Evolutionary conservation across 2,888 invertebrate species (phyloP).

Genomic region (Chrysolina oricalcia): DNA sequence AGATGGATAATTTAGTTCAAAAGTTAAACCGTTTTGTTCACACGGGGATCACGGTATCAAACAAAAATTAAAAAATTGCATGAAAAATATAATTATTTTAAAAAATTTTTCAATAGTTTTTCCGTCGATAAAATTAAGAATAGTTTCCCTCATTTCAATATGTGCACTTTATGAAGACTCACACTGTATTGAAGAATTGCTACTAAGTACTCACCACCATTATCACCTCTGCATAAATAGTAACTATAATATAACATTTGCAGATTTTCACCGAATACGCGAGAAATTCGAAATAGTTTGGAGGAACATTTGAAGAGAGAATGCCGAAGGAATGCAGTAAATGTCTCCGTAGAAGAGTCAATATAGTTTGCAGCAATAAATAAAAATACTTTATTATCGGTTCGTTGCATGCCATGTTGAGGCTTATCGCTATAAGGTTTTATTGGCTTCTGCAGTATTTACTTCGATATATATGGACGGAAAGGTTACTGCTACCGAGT

Average conservation of each 20-base stretch:
- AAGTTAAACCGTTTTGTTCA: too few relatives aligned
- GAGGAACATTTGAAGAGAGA: neutral
- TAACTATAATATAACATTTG: too few relatives aligned
- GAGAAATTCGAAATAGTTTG: neutral
- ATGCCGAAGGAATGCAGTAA: slow-evolving; percentile 7
- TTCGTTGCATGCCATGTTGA: slow-evolving; percentile 13
- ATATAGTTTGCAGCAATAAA: neutral
- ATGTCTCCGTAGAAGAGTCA: slow-evolving; percentile 21
- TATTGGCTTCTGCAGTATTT: slow-evolving; percentile 1
- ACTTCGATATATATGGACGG: neutral
- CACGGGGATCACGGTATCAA: too few relatives aligned
- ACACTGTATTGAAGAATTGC: too few relatives aligned
- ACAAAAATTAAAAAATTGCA: too few relatives aligned
- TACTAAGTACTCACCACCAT: too few relatives aligned
- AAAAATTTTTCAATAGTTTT: too few relatives aligned
- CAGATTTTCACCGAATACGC: neutral
- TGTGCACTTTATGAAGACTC: too few relatives aligned
- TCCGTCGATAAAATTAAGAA: too few relatives aligned
- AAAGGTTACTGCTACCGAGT: neutral
- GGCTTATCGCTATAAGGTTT: slow-evolving; percentile 16
- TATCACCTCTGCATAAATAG: neutral
- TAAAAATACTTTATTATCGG: slow-evolving; percentile 7
- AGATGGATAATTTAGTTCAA: too few relatives aligned
- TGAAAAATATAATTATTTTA: too few relatives aligned
- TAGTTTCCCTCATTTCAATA: too few relatives aligned